These are phyloP conservation scores for Callimorpha dominula DNA, from an alignment of 2,888 invertebrate species.

Conservation along the genomic window DNA sequence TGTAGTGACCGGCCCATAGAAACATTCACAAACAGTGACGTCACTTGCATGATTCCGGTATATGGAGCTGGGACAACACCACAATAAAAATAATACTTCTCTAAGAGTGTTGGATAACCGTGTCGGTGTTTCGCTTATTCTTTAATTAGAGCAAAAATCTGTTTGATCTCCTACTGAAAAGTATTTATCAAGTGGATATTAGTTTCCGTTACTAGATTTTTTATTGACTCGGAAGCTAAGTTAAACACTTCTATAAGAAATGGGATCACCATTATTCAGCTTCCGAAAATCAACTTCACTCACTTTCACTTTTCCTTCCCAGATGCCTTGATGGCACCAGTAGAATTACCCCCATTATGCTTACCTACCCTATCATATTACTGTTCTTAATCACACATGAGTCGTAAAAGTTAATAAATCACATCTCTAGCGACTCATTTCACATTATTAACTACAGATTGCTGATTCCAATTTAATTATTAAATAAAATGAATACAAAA, in stretches of 20 bases:
- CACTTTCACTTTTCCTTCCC: neutral
- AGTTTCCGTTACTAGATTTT: neutral
- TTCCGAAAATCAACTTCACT: neutral
- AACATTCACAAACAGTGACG: neutral
- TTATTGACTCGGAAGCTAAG: neutral
- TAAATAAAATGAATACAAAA: conserved; percentile 14
- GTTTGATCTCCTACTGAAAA: neutral
- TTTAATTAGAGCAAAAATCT: neutral
- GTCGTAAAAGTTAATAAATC: neutral
- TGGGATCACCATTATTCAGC: neutral
- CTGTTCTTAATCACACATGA: neutral
- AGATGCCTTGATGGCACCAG: neutral
- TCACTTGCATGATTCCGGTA: neutral
- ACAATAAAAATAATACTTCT: neutral
- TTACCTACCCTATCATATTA: neutral
- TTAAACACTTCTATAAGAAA: neutral
- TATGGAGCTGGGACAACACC: neutral
- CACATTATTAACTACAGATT: no score
- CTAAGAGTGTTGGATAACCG: neutral
- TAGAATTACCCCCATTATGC: neutral
- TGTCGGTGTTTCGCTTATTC: neutral
- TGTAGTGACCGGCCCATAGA: neutral
- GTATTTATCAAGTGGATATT: neutral
- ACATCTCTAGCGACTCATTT: neutral
- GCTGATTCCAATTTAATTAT: no score